Conservation (phyloP, 2,113 vertebrate genomes). For the Carassius carassius region DNA sequence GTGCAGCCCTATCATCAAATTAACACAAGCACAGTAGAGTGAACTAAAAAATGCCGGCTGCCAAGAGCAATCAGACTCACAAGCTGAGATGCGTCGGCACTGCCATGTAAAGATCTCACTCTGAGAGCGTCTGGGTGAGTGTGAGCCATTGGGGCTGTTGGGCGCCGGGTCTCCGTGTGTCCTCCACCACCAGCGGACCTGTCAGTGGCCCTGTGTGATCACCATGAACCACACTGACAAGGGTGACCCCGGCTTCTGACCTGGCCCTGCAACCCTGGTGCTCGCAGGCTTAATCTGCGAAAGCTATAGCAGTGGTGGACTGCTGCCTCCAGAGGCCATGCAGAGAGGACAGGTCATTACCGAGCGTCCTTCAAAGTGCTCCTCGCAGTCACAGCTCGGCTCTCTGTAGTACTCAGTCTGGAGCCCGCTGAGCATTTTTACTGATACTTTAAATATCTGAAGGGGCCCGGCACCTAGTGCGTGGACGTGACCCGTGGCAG, state of each 20-base stretch:
- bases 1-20: constrained; percentile 72
- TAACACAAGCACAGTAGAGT: constrained; percentile 73
- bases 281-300: constrained; percentile 71
- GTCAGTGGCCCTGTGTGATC: constrained; percentile 63
- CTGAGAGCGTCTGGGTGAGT: constrained; percentile 7
- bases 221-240: constrained; percentile 64
- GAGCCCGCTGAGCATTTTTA: constrained; percentile 66
- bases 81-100: constrained; percentile 65
- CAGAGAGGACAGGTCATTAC: constrained; percentile 73
- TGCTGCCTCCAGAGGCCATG: constrained; percentile 62
- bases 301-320: constrained; percentile 58
- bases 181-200: constrained; percentile 61
- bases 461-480: constrained; percentile 46
- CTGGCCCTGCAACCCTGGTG: constrained; percentile 46
- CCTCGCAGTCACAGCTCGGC: constrained; percentile 46
- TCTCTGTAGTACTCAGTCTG: constrained; percentile 52
- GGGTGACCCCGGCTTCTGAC: constrained; percentile 66
- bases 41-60: constrained; percentile 70
- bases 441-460: constrained; percentile 58
- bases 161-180: constrained; percentile 51
- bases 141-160: constrained; percentile 51
- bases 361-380: constrained; percentile 69
- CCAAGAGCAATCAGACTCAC: constrained; percentile 73
- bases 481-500: constrained; percentile 52
- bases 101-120: constrained; percentile 67